A percentile compares a stretch with the other conserved stretches of the same genome.
phyloP scores from a whole-genome alignment of 1,140 invertebrate species.

The Nomia melanderi region DNA sequence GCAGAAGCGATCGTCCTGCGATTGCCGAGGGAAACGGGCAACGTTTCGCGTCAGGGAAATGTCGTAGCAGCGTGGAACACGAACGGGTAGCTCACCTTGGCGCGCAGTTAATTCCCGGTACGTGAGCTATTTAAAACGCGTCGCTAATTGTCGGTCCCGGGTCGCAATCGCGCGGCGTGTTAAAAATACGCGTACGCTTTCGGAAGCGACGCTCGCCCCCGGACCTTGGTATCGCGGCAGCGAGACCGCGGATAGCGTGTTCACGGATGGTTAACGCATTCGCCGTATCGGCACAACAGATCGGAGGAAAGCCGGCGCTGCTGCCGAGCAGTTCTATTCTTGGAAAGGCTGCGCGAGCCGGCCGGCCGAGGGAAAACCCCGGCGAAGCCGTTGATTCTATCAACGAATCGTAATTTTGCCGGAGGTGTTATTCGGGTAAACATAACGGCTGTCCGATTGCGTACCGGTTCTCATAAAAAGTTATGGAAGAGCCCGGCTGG shows the following conservation, averaged over 20 bases:
- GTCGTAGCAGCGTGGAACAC: background rate
- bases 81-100: background rate
- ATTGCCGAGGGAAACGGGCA: no score
- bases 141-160: background rate
- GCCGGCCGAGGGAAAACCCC: constrained; percentile 6
- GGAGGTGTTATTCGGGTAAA: constrained; percentile 29
- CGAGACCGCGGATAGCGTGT: constrained; percentile 57
- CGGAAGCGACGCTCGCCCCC: constrained; percentile 26
- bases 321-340: constrained; percentile 58
- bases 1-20: no score
- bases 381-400: constrained; percentile 45
- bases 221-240: constrained; percentile 22
- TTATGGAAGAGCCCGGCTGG: constrained; percentile 8
- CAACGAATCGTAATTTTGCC: constrained; percentile 40
- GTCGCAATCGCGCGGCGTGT: background rate
- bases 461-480: background rate
- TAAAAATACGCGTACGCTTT: constrained; percentile 32
- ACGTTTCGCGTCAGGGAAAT: no score
- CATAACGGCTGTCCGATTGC: constrained; percentile 8
- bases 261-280: constrained; percentile 66
- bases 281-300: constrained; percentile 55
- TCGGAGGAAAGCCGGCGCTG: constrained; percentile 44
- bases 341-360: constrained; percentile 21
- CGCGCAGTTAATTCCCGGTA: background rate
- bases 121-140: background rate